Evolutionary conservation across 2,797 vertebrate genomes (phyloP).

Genomic region (Pangasius larnaudii): DNA sequence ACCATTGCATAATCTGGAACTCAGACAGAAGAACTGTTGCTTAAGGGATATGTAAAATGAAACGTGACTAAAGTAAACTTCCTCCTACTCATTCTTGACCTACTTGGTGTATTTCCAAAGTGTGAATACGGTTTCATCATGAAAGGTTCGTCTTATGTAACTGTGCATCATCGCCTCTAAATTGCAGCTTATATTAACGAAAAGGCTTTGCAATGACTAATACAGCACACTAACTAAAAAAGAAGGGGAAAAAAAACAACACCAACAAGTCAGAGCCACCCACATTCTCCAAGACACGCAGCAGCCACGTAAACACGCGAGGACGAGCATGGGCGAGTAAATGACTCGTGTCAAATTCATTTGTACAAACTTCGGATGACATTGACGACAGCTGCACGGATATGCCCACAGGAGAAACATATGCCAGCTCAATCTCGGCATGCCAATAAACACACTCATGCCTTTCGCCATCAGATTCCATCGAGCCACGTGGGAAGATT

Average conservation of each 20-base stretch:
- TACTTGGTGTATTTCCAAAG: neutral
- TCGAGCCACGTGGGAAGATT: neutral
- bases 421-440: conserved; percentile 31
- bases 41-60: neutral
- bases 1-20: neutral
- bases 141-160: neutral
- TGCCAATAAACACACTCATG: neutral
- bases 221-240: neutral
- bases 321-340: conserved; percentile 5
- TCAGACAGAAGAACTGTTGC: neutral
- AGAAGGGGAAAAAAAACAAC: neutral
- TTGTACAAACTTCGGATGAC: conserved; percentile 50
- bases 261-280: neutral
- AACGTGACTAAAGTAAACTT: neutral
- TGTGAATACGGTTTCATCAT: neutral
- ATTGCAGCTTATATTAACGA: neutral
- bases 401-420: conserved; percentile 48
- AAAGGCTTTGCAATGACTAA: neutral
- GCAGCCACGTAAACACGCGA: neutral
- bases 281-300: neutral
- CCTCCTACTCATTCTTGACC: neutral
- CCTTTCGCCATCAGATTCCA: neutral
- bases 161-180: too few species aligned
- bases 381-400: conserved; percentile 49
- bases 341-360: conserved; percentile 47